Base-by-base conservation (phyloP, 2,113 vertebrate species). In the Thymallus thymallus region DNA sequence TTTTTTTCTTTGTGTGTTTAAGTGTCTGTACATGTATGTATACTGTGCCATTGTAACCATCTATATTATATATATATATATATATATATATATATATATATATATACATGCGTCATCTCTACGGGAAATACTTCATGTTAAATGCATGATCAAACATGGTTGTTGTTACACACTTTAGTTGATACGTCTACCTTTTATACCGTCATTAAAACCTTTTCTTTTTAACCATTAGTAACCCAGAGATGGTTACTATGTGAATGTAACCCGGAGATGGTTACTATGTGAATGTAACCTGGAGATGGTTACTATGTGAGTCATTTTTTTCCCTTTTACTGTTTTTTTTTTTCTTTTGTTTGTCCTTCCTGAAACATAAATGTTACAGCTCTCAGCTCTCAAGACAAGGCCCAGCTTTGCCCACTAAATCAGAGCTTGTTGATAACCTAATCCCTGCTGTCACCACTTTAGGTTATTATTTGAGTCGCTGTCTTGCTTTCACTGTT, bases 41-140 rank as follows among this genome's bases (percentile, higher is more conserved):
- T 91, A 91, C 87, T 69, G 92, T 93, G 92, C 91, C 92, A 91
- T 87, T 91, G 90, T 80, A 41, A 75, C 65, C 84, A 72, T 77
- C 73, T 73, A 10, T 77, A 76, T 73, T 41, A 41, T 9, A 9
- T 35, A 35, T 6, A 6, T 35, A 35, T 1, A 5, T 29, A 3
- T 29, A 3, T 29, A 3, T 29, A 3, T 6, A 6, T 29, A 29
- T 3, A 29, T 29, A 29, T 3, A 29, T 29, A 29, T 3, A 29
- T 29, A 29, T 3, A 29, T 10, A 41, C 48, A 75, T 80, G 80
- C 75, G 80, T 88, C 82, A 85, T 87, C 88, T 87, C 83, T 88
- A 91, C 91, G 84, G 88, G 87, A 89, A 88, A 78, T 58, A 30
- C 81, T 82, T 86, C 85, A 73, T 81, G 80, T 85, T 78, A 74